A percentile compares a stretch with the other conserved stretches of the same genome.
phyloP scores from a whole-genome alignment of 2,113 vertebrate species.

The Hippocampus mohnikei region DNA sequence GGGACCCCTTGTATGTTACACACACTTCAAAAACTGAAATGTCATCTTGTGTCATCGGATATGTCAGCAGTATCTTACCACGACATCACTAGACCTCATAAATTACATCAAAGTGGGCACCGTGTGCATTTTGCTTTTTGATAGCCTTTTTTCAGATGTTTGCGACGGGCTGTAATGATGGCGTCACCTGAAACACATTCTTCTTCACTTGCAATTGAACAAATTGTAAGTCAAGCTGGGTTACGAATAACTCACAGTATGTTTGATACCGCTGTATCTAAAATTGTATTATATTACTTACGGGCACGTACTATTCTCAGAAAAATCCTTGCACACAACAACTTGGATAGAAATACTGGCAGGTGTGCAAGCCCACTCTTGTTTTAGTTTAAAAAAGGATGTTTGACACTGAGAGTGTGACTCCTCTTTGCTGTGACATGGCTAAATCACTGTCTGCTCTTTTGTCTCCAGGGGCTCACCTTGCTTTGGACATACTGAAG shows the following conservation, averaged over 20 bases:
- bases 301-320: neutral
- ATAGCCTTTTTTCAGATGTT: neutral
- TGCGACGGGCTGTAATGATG: too few relatives aligned
- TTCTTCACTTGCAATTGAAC: too few relatives aligned
- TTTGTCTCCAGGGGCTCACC: constrained; percentile 23
- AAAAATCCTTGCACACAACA: constrained; percentile 18
- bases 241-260: too few relatives aligned
- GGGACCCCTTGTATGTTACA: neutral
- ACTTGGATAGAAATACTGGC: constrained; percentile 16
- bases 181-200: too few relatives aligned
- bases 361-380: constrained; percentile 37
- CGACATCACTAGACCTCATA: too few relatives aligned
- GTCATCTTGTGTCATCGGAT: neutral
- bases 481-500: constrained; percentile 20
- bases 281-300: neutral
- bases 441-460: constrained; percentile 19
- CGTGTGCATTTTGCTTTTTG: neutral
- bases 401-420: constrained; percentile 24
- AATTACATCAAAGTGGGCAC: too few relatives aligned
- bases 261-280: too few relatives aligned
- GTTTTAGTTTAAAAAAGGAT: constrained; percentile 38
- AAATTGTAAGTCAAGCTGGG: too few relatives aligned
- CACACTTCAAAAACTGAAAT: too few relatives aligned
- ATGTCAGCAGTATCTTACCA: too few relatives aligned
- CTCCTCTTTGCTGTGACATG: constrained; percentile 39